Evolutionary conservation across 2,797 vertebrate species (phyloP).

Genomic region (Galagoides demidoff): DNA sequence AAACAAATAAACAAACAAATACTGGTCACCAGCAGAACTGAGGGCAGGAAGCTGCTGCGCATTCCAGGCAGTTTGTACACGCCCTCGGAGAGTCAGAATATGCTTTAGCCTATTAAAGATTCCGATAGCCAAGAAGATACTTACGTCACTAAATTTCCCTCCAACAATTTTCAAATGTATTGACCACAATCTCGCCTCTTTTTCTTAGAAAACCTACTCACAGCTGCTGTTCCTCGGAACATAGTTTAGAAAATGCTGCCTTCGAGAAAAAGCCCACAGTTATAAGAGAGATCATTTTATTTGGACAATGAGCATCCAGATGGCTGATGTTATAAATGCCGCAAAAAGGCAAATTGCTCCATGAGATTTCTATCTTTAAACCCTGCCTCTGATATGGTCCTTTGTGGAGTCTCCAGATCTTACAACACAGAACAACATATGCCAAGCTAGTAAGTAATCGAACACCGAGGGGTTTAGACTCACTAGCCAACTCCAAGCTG

Average conservation of each 20-base stretch:
- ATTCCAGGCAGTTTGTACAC: no score
- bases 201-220: constrained; percentile 66
- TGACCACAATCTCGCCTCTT: not conserved
- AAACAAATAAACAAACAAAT: not conserved
- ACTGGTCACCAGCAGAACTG: not conserved
- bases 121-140: not conserved
- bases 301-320: constrained; percentile 33
- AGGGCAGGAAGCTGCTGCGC: not conserved
- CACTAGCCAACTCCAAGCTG: constrained; percentile 34
- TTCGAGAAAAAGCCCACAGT: constrained; percentile 53
- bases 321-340: constrained; percentile 42
- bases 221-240: constrained; percentile 56
- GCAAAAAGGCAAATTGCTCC: constrained; percentile 50
- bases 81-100: fast-evolving
- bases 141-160: not conserved
- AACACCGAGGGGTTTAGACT: constrained; percentile 27
- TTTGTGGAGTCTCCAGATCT: not conserved
- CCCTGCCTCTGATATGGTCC: constrained; percentile 37
- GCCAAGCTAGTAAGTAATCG: constrained; percentile 32
- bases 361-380: constrained; percentile 69
- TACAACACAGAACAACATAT: not conserved
- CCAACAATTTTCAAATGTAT: not conserved
- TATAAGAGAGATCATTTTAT: not conserved
- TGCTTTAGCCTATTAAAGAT: not conserved
- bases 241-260: constrained; percentile 51